Conservation (phyloP, 2,113 vertebrate species). For the Etheostoma cragini region DNA sequence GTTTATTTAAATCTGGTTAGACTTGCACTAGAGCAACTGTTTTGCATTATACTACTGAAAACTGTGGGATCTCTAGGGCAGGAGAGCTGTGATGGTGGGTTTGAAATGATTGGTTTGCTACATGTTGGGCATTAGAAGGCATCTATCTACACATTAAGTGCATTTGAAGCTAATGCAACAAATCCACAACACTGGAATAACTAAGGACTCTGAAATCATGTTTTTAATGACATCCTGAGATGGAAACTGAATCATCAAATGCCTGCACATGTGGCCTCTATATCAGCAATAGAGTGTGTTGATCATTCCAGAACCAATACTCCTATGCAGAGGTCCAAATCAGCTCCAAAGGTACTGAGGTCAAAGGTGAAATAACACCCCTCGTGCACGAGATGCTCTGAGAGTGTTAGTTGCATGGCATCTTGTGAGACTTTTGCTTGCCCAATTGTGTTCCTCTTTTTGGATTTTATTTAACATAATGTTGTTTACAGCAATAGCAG, state of each 20-base stretch:
- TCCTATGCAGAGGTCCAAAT: constrained; percentile 13
- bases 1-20: constrained; percentile 45
- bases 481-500: constrained; percentile 73
- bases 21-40: constrained; percentile 75
- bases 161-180: constrained; percentile 51
- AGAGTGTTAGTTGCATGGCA: constrained; percentile 22
- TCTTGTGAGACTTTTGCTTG: constrained; percentile 25
- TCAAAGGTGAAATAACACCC: constrained; percentile 5
- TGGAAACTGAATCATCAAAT: constrained; percentile 13
- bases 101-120: constrained; percentile 3
- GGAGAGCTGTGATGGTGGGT: constrained; percentile 24
- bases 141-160: neutral
- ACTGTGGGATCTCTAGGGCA: constrained; percentile 15
- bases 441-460: constrained; percentile 31
- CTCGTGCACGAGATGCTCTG: constrained; percentile 45
- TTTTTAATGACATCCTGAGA: neutral
- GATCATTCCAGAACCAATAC: constrained; percentile 17
- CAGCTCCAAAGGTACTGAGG: constrained; percentile 38
- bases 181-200: constrained; percentile 72
- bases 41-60: constrained; percentile 79
- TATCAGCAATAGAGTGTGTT: constrained; percentile 15
- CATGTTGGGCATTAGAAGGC: constrained; percentile 62
- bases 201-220: constrained; percentile 21
- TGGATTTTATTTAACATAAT: constrained; percentile 41
- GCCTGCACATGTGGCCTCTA: constrained; percentile 29